Evolutionary conservation across 2,888 invertebrate genomes (phyloP).

Genomic region (Epiblema foenella): DNA sequence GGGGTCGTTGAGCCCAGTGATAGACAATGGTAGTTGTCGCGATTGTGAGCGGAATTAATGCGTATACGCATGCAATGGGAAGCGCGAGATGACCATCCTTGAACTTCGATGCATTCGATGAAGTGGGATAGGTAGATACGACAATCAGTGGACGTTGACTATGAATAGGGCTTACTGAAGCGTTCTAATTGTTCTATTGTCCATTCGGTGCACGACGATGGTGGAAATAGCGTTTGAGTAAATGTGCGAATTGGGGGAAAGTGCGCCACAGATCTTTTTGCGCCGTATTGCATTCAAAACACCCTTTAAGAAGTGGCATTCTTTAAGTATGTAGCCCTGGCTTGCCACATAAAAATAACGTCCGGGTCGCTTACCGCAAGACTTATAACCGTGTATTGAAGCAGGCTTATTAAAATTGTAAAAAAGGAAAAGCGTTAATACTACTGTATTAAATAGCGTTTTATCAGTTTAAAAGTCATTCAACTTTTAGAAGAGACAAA

Average conservation of each 20-base stretch:
- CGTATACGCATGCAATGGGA: conserved; percentile 79
- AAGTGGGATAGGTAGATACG: conserved; percentile 8
- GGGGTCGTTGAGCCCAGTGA: conserved; percentile 77
- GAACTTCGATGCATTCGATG: conserved; percentile 72
- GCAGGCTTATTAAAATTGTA: no score
- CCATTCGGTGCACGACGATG: not conserved
- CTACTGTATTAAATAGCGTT: no score
- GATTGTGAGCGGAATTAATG: conserved; percentile 81
- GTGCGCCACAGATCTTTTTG: no score
- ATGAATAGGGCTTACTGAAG: not conserved
- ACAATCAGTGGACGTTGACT: not conserved
- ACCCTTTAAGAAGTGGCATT: not conserved
- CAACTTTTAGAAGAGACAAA: not conserved
- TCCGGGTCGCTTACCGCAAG: not conserved
- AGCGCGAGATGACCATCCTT: conserved; percentile 80
- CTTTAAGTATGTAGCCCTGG: not conserved
- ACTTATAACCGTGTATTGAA: no score
- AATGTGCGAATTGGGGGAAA: not conserved
- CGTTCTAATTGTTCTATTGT: not conserved
- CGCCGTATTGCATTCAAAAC: no score
- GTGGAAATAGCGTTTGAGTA: not conserved
- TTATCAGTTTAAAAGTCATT: no score
- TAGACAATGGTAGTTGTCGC: conserved; percentile 82
- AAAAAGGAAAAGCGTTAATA: not conserved
- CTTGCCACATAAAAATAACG: not conserved